phyloP scores from a whole-genome alignment of 2,113 vertebrate species.

The Planiliza haematocheilus region DNA sequence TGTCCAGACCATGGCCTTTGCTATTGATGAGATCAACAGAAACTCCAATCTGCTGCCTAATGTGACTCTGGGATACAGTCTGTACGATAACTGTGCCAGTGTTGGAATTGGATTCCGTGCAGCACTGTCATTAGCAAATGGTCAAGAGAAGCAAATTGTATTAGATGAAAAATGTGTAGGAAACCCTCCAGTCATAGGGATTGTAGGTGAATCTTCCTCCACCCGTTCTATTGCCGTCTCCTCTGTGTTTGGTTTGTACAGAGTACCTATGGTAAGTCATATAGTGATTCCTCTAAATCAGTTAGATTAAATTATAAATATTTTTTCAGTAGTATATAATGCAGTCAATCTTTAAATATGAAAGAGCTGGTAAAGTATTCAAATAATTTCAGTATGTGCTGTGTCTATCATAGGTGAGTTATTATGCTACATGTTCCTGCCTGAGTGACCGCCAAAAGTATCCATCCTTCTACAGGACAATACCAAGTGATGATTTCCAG shows the following conservation, averaged over 20 bases:
- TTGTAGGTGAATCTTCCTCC: conserved; percentile 3
- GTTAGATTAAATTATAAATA: background rate
- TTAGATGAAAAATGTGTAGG: conserved; percentile 50
- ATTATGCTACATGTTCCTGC: no score
- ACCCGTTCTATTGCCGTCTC: no score
- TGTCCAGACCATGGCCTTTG: conserved; percentile 66
- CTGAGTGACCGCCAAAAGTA: no score
- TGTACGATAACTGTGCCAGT: conserved; percentile 72
- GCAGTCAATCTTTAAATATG: background rate
- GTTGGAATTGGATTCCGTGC: conserved; percentile 69
- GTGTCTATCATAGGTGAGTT: background rate
- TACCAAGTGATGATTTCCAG: conserved; percentile 37
- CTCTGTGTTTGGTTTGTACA: no score
- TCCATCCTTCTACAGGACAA: conserved; percentile 3
- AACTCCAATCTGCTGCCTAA: background rate
- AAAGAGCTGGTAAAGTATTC: no score
- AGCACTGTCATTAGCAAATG: conserved; percentile 65
- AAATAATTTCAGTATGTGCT: background rate
- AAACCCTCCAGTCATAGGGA: conserved; percentile 67
- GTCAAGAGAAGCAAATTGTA: conserved; percentile 43
- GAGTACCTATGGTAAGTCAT: conserved; percentile 67
- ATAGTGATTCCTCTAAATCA: background rate
- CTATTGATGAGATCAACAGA: conserved; percentile 40
- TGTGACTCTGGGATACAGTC: conserved; percentile 68
- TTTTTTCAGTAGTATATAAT: background rate